phyloP scores from a whole-genome alignment of 1,140 invertebrate species.

The Temnothorax curvispinosus region DNA sequence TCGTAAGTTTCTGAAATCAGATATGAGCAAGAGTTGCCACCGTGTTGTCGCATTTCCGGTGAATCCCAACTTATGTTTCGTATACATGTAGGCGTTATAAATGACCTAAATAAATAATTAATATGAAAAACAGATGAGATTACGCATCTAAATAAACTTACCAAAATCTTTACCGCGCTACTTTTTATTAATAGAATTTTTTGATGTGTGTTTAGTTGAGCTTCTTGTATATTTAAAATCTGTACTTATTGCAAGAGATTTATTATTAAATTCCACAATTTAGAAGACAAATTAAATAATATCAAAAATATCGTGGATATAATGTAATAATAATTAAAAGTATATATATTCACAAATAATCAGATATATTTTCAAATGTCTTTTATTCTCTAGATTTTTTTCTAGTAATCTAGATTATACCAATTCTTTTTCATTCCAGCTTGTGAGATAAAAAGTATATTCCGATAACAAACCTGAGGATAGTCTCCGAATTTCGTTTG shows the following conservation, averaged over 20 bases:
- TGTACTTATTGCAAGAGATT: not conserved
- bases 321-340: not conserved
- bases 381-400: not conserved
- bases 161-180: not conserved
- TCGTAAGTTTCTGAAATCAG: conserved; percentile 61
- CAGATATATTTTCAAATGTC: not conserved
- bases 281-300: not conserved
- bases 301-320: not conserved
- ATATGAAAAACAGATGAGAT: not conserved
- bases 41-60: conserved; percentile 7
- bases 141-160: not conserved
- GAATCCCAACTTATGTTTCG: conserved; percentile 17
- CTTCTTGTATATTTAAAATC: not conserved
- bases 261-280: not conserved
- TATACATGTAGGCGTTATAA: not conserved
- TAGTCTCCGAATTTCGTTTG: conserved; percentile 96
- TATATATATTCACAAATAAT: not conserved
- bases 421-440: not conserved
- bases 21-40: conserved; percentile 24
- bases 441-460: conserved; percentile 22
- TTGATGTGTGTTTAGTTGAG: not conserved
- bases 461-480: conserved; percentile 90
- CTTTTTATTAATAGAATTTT: conserved; percentile 17
- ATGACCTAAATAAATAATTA: conserved; percentile 1
- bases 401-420: not conserved